Evolutionary conservation across 2,888 invertebrate genomes (phyloP), one percentile per base, ranked within the genome.

Genomic region (Stenichneumon culpator): DNA sequence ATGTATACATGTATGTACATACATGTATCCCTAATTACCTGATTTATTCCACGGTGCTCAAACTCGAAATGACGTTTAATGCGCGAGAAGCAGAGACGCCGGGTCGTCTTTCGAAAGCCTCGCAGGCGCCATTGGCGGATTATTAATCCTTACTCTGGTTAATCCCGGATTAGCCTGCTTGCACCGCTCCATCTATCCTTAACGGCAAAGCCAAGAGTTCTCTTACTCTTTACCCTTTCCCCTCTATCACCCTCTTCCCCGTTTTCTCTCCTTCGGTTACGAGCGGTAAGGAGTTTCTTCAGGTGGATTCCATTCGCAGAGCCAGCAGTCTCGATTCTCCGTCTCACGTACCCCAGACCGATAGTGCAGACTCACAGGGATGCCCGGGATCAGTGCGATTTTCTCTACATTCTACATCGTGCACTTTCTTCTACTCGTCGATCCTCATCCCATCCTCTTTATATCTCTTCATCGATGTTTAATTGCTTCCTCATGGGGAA

Each of bases 101-200:
- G 16, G 39, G 32, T 36, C 65, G 65, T 67, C 65, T 67, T 39
- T 67, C n/a, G 14, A 57, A 16, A 68, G 68, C 19, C 22, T 3
- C 67, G 63, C 47, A 19, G 75, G 80, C 73, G 73, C 73, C 81
- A 84, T 84, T 68, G 78, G 73, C 73, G 84, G 81, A 84, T 84
- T 84, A 84, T 84, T 84, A 84, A 84, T 84, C 84, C 84, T 80
- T 68, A 73, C 77, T 77, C 68, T 77, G 68, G 72, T 84, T 84
- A 81, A 84, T 84, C 84, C 81, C 11, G 84, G 84, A 78, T 84
- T 84, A 84, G 81, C 81, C 81, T 68, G 78, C 63, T 84, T 84
- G 81, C 84, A 70, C 36, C 57, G 74, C 72, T 83, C 50, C 73
- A 16, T 57, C 50, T 69, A 75, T 39, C 25, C 69, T 52, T 77